phyloP scores from a whole-genome alignment of 2,888 invertebrate genomes.

The Arge pagana region DNA sequence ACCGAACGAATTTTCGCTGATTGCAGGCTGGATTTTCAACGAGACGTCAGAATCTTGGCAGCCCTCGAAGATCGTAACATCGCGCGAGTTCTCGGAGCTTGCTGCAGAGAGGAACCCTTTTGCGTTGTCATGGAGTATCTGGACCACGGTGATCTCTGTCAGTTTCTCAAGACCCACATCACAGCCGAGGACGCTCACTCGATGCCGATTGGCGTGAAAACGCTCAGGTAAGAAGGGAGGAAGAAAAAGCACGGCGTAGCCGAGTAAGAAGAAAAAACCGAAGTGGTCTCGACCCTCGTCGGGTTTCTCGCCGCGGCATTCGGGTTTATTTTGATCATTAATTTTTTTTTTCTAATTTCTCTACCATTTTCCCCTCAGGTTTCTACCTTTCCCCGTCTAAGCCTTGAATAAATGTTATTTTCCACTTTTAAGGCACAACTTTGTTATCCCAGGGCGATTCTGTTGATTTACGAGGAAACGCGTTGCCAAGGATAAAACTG shows the following conservation, averaged over 20 bases:
- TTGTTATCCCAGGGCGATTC: slow-evolving; percentile 14
- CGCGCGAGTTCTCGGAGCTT: slow-evolving; percentile 77
- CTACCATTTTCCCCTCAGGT: not conserved
- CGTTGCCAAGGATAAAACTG: slow-evolving; percentile 11
- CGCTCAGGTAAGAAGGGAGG: slow-evolving; percentile 67
- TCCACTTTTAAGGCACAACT: slow-evolving; percentile 6
- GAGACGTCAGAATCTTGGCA: slow-evolving; percentile 84
- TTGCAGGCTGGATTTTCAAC: slow-evolving; percentile 78
- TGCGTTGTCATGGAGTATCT: slow-evolving; percentile 85
- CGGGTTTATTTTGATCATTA: too few relatives aligned
- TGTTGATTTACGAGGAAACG: slow-evolving; percentile 7
- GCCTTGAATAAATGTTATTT: slow-evolving; percentile 3
- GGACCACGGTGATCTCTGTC: slow-evolving; percentile 81
- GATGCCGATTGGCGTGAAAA: slow-evolving; percentile 65
- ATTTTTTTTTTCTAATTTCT: too few relatives aligned
- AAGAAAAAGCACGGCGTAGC: too few relatives aligned
- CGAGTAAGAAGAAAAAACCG: too few relatives aligned
- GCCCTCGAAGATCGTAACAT: slow-evolving; percentile 80
- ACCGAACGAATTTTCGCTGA: too few relatives aligned
- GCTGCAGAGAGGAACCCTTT: slow-evolving; percentile 74
- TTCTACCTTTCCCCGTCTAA: not conserved
- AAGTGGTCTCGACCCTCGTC: too few relatives aligned
- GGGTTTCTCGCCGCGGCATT: too few relatives aligned
- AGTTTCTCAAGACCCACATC: slow-evolving; percentile 74
- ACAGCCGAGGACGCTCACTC: slow-evolving; percentile 67